phyloP scores from a whole-genome alignment of 2,113 vertebrate genomes.

The Pachycephala philippinensis region DNA sequence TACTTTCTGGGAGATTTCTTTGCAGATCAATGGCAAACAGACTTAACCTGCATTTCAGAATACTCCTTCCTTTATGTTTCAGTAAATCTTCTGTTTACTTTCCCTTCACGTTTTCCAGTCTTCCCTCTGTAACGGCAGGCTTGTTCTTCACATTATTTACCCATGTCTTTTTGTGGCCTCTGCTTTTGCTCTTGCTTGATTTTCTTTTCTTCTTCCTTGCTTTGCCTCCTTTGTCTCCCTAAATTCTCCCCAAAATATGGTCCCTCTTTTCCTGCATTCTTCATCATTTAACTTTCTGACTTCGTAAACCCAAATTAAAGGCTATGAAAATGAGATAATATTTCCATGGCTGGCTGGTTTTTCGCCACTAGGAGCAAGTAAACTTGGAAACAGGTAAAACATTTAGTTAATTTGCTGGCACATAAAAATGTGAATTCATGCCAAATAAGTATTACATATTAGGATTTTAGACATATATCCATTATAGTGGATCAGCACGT shows the following conservation, averaged over 20 bases:
- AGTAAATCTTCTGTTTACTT: background rate
- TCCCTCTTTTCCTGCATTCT: background rate
- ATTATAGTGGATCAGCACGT: background rate
- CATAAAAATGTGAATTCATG: background rate
- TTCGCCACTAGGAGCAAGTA: background rate
- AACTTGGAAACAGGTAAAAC: background rate
- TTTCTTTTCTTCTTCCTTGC: background rate
- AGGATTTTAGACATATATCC: background rate
- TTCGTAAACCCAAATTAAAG: background rate
- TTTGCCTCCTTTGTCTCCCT: background rate
- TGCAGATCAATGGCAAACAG: background rate
- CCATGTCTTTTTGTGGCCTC: background rate
- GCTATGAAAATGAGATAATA: background rate
- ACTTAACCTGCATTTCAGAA: background rate
- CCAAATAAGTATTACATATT: background rate
- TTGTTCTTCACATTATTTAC: background rate
- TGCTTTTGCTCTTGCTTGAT: background rate
- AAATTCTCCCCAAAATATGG: background rate
- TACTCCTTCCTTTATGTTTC: background rate
- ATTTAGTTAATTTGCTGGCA: background rate
- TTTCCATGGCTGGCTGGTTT: background rate
- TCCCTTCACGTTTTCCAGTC: background rate
- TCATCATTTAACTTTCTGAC: background rate
- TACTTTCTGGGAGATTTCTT: background rate
- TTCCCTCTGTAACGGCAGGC: background rate